Percentiles rank a stretch among this genome's conserved stretches.
Conservation (phyloP, 2,113 vertebrate species). For the Sitta europaea region DNA sequence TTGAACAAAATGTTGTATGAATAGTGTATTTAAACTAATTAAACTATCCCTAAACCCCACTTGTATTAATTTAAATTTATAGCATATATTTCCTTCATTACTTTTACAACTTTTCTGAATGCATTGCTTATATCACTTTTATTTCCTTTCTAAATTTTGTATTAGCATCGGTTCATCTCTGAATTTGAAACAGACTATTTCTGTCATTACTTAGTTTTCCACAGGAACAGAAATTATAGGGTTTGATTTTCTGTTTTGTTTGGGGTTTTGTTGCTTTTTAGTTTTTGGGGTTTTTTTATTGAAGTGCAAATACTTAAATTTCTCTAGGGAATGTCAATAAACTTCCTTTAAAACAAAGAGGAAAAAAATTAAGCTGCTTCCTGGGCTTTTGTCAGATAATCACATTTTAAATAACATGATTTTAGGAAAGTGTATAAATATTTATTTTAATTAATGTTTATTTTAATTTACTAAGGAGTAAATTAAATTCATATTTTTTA, state of each 20-base stretch:
- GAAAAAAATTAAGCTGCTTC: background rate
- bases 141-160: background rate
- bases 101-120: background rate
- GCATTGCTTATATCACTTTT: background rate
- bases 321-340: background rate
- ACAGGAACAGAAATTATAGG: background rate
- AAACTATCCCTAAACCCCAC: background rate
- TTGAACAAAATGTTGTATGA: background rate
- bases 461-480: background rate
- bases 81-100: background rate
- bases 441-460: background rate
- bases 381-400: background rate
- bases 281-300: background rate
- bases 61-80: background rate
- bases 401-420: background rate
- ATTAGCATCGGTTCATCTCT: background rate
- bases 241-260: background rate
- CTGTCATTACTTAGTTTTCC: background rate
- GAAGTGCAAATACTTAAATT: background rate
- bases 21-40: background rate
- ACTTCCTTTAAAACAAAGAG: background rate
- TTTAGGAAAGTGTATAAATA: background rate
- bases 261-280: background rate
- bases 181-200: background rate
- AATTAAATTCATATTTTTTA: background rate